These are phyloP conservation scores for Catamblyrhynchus diadema DNA, from an alignment of 2,797 vertebrate genomes.

Conservation along the genomic window DNA sequence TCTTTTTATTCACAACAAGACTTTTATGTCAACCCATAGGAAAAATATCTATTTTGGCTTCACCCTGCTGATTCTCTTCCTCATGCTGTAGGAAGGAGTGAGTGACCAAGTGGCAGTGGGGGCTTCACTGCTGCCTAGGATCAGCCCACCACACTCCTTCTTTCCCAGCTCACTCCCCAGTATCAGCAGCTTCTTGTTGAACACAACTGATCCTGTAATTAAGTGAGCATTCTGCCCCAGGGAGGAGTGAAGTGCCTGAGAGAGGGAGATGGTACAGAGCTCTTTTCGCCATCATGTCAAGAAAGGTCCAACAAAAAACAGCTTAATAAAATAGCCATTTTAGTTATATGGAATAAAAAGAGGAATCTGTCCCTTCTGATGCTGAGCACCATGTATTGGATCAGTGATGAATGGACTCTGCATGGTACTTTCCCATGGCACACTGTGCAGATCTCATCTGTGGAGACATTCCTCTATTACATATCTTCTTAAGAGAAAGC, in stretches of 20 bases:
- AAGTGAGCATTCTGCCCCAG: neutral
- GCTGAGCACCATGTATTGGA: neutral
- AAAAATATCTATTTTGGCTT: no score
- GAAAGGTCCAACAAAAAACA: neutral
- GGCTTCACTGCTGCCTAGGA: neutral
- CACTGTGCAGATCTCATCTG: neutral
- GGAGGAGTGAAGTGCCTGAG: neutral
- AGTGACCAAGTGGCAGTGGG: neutral
- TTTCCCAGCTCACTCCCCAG: neutral
- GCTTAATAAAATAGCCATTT: neutral
- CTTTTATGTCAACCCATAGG: neutral
- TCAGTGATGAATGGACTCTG: neutral
- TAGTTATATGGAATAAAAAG: neutral
- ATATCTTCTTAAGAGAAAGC: neutral
- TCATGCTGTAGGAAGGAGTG: neutral
- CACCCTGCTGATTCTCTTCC: neutral
- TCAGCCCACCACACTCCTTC: neutral
- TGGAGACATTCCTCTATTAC: neutral
- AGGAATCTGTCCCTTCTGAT: neutral
- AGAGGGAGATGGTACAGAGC: neutral
- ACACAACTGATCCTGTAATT: neutral
- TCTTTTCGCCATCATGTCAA: neutral
- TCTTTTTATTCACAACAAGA: neutral
- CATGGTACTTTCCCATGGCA: neutral
- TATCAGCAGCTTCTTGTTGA: neutral